Base-by-base conservation (phyloP, 1,140 invertebrate genomes). In the Marisa cornuarietis region DNA sequence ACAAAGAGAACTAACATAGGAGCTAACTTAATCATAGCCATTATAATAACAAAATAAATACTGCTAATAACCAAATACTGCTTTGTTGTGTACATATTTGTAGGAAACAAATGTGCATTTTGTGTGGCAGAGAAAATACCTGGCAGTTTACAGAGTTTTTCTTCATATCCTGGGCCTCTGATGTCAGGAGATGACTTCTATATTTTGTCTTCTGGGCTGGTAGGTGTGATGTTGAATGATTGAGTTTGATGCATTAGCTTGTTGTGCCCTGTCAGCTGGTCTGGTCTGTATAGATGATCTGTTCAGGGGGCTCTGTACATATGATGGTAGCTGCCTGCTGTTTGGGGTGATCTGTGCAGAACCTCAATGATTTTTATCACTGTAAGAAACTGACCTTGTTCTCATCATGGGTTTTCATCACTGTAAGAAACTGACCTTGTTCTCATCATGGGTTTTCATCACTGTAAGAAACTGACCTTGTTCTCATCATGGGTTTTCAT, bases 171-270 rank as follows among this genome's bases (percentile, higher is more conserved):
- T 0, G 97, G 95, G 22, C 93, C 95, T 0, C 86, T 98, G 2
- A 94, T 94, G 61, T 98, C 96, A 52, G 94, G 95, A 71, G 97
- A 98, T 89, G 97, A 98, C 85, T 97, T 95, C 89, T 98, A 97
- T 87, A 51, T 87, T 0, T 79, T 88, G 7, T 87, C 93, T 16
- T 92, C 94, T 65, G 94, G 94, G 16, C 87, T 95, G 87, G 93
- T 94, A 85, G 84, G 88, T 86, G 54, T 63, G 22, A 16, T 79
- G 26, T 42, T 62, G 76, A 42, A n/a, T 76, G 18, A 31, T 52
- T 31, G 6, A 65, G 42, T 82, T 73, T 80, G 20, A 54, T 26
- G 54, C 42, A 65, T 11, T 77, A 26, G 9, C 13, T 31, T 26
- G 16, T n/a, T 72, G n/a, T 72, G 58, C 10, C 20, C 10, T 18